A percentile compares a stretch with the other conserved stretches of the same genome.
phyloP scores from a whole-genome alignment of 2,113 vertebrate genomes.

The Leucopsar rothschildi region DNA sequence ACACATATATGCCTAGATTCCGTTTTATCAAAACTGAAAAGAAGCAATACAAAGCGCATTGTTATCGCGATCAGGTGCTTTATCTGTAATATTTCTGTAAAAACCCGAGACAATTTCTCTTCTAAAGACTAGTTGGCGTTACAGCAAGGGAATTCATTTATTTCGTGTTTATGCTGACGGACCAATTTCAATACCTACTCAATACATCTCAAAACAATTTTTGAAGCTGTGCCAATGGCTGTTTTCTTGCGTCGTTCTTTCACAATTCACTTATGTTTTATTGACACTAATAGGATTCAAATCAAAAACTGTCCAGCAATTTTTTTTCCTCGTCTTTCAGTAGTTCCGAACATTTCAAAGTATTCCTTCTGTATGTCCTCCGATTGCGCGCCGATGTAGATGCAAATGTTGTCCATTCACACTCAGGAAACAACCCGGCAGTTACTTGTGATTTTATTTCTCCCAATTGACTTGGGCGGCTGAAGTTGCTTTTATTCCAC shows the following conservation, averaged over 20 bases:
- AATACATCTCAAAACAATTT: background rate
- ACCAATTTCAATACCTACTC: background rate
- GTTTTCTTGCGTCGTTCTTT: background rate
- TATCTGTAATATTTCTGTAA: constrained; percentile 40
- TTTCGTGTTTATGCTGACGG: constrained; percentile 42
- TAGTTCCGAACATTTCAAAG: background rate
- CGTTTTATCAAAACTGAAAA: constrained; percentile 44
- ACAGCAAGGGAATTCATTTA: constrained; percentile 42
- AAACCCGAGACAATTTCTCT: constrained; percentile 44
- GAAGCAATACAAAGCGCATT: constrained; percentile 2
- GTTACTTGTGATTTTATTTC: background rate
- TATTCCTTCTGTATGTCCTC: background rate
- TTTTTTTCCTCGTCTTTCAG: background rate
- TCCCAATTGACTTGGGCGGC: background rate
- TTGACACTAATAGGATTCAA: background rate
- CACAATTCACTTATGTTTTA: background rate
- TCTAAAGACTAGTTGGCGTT: constrained; percentile 25
- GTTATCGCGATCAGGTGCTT: background rate
- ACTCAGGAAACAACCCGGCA: background rate
- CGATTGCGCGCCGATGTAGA: background rate
- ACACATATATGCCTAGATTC: background rate
- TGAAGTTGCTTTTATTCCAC: background rate
- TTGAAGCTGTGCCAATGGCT: background rate
- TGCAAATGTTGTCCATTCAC: background rate
- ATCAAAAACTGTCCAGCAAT: background rate